Evolutionary conservation across 2,888 invertebrate genomes (phyloP).

Genomic region (Heterodera filipjevi): DNA sequence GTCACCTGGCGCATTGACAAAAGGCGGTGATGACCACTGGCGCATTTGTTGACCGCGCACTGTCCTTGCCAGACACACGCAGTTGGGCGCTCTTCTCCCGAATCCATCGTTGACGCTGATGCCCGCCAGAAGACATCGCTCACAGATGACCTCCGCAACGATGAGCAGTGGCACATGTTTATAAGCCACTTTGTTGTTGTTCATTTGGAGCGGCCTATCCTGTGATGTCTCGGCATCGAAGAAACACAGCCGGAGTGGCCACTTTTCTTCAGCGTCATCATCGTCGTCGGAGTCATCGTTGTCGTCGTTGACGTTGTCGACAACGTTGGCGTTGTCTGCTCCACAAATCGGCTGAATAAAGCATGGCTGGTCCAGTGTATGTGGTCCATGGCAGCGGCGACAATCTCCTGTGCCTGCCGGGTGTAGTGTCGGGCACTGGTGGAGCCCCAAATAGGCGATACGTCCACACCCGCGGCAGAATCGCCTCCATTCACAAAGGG

Average conservation of each 20-base stretch:
- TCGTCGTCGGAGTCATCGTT: neutral
- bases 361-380: neutral
- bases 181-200: neutral
- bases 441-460: neutral
- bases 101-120: neutral
- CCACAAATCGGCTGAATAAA: conserved; percentile 15
- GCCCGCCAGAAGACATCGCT: neutral
- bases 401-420: neutral
- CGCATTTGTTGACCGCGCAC: neutral
- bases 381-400: neutral
- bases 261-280: neutral
- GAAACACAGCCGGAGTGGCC: neutral
- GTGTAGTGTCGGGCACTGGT: neutral
- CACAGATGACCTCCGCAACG: neutral
- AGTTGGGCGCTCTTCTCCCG: neutral
- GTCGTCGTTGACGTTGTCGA: neutral
- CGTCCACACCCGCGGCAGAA: neutral
- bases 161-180: conserved; percentile 7
- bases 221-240: conserved; percentile 13
- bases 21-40: conserved; percentile 13
- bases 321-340: neutral
- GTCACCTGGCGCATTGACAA: neutral
- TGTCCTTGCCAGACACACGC: conserved; percentile 5
- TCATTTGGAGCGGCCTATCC: neutral
- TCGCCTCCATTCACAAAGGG: neutral